Conservation (phyloP, 2,888 invertebrate genomes). For the Plusia festucae region DNA sequence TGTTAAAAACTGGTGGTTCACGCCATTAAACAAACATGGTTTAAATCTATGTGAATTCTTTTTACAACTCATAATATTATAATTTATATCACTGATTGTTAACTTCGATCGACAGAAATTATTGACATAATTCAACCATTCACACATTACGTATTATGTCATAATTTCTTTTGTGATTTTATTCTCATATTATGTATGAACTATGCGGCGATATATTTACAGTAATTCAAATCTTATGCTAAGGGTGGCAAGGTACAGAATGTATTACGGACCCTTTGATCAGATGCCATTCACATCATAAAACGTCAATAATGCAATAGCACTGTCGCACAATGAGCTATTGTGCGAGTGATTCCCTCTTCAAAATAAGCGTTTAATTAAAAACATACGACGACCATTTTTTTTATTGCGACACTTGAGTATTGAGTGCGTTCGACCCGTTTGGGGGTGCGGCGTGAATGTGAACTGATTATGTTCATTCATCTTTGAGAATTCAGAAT, state of each 20-base stretch:
- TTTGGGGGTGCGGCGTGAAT: constrained; percentile 62
- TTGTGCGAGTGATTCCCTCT: constrained; percentile 71
- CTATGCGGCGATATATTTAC: constrained; percentile 26
- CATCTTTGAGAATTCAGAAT: constrained; percentile 62
- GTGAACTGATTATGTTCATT: constrained; percentile 71
- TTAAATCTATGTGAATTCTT: background rate
- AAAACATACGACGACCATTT: constrained; percentile 67
- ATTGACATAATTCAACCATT: constrained; percentile 57
- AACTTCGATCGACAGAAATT: constrained; percentile 45
- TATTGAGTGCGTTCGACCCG: constrained; percentile 53
- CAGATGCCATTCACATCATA: constrained; percentile 62
- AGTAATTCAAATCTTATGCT: constrained; percentile 20
- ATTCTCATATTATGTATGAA: constrained; percentile 46
- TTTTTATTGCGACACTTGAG: constrained; percentile 61
- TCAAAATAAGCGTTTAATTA: constrained; percentile 75
- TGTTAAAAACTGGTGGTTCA: background rate
- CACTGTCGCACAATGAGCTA: constrained; percentile 71
- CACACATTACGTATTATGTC: constrained; percentile 58
- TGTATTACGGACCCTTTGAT: constrained; percentile 30
- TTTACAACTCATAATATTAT: constrained; percentile 7
- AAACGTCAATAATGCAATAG: constrained; percentile 69
- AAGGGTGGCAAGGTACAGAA: constrained; percentile 21
- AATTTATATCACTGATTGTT: constrained; percentile 27
- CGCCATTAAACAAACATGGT: background rate
- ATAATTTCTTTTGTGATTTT: constrained; percentile 62